Base-by-base conservation (phyloP, 2,888 invertebrate species). In the Cerceris rybyensis region DNA sequence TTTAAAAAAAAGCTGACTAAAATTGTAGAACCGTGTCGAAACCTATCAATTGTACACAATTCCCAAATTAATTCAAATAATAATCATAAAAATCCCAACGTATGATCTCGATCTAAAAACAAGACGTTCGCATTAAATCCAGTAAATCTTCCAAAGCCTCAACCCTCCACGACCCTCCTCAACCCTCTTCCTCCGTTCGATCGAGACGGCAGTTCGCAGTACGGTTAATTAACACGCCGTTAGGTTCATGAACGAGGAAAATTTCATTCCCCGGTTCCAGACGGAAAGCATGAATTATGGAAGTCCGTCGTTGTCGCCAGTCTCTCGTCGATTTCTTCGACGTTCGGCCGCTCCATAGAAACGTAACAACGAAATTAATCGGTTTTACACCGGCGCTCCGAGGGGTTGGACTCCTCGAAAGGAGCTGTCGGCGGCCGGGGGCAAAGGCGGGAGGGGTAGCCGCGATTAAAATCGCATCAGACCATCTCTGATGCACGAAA, bases 381-480 rank as follows among this genome's bases (percentile, higher is more conserved):
- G 82, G 80, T 80, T 85, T 84, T 76, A 74, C 79, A 80, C 78
- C 76, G 78, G 74, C 50, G 61, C 60, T 75, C 69, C 70, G 70
- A 78, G 85, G 83, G 86, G 86, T 83, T 85, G 85, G 76, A 76
- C 79, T 76, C 63, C 70, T 68, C 69, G 65, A 72, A 28, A 59
- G 13, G 39, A n/a, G 73, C 69, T 63, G 74, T 68, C 75, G 59
- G 75, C 66, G 72, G 77, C 70, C 76, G 78, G 85, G 73, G 85
- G 43, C 80, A 80, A 81, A 81, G 74, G 83, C 76, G 50, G 58
- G 72, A 76, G 78, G 84, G 86, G 82, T 81, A 74, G 83, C 76
- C 87, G 77, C 87, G 88, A 87, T 87, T 87, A 87, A 87, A 87
- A 87, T 87, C 87, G 83, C 87, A 87, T 87, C 87, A 87, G 86